These are phyloP conservation scores for Sinopyrophorus schimmeli DNA, from an alignment of 2,888 invertebrate genomes.

Conservation along the genomic window DNA sequence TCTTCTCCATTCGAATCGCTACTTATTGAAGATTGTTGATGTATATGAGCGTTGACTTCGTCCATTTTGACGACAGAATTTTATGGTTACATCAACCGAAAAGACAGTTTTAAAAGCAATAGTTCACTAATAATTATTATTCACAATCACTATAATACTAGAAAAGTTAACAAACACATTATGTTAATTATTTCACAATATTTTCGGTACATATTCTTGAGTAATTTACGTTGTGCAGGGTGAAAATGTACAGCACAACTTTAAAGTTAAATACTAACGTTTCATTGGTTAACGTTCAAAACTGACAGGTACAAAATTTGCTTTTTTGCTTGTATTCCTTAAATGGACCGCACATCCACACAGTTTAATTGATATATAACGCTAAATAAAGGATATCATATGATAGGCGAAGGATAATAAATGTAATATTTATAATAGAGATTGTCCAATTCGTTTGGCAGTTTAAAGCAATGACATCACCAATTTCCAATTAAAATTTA, in stretches of 20 bases:
- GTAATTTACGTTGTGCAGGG: conserved; percentile 48
- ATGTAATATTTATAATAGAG: too few relatives aligned
- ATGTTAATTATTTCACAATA: conserved; percentile 29
- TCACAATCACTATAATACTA: conserved; percentile 33
- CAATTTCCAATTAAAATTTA: too few relatives aligned
- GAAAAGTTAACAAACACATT: conserved; percentile 31
- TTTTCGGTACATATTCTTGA: conserved; percentile 46
- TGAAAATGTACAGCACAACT: conserved; percentile 50
- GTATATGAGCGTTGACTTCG: conserved; percentile 52
- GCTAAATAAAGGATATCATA: too few relatives aligned
- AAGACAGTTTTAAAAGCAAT: conserved; percentile 27
- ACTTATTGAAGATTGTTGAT: conserved; percentile 52
- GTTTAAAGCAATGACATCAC: too few relatives aligned
- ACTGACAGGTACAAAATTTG: conserved; percentile 42
- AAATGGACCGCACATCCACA: conserved; percentile 22
- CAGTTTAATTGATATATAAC: too few relatives aligned
- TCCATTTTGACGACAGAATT: conserved; percentile 52
- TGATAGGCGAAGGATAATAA: too few relatives aligned
- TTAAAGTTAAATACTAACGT: conserved; percentile 50
- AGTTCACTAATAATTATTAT: conserved; percentile 13
- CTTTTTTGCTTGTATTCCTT: conserved; percentile 16
- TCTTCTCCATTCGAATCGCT: conserved; percentile 54
- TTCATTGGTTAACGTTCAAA: conserved; percentile 49
- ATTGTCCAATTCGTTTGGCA: too few relatives aligned
- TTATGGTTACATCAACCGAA: conserved; percentile 38